Evolutionary conservation across 2,888 invertebrate species (phyloP).

Genomic region (Aphidius colemani): DNA sequence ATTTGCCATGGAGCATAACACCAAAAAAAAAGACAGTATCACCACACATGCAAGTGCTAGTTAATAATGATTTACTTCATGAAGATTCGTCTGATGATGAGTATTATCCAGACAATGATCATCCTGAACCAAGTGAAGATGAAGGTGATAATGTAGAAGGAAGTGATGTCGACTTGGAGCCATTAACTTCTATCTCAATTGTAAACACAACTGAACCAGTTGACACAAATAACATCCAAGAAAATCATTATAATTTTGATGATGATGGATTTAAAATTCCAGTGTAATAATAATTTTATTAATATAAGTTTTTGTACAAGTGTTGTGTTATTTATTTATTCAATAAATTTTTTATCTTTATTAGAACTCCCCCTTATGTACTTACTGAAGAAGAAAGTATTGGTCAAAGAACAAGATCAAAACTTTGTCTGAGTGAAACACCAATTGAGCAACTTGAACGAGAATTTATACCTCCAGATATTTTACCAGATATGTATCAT

Average conservation of each 20-base stretch:
- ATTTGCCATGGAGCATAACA: conserved; percentile 64
- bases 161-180: conserved; percentile 73
- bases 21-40: conserved; percentile 61
- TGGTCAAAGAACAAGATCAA: conserved; percentile 85
- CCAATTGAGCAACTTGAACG: conserved; percentile 87
- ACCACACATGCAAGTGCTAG: conserved; percentile 70
- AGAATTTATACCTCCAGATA: conserved; percentile 90
- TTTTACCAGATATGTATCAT: conserved; percentile 78
- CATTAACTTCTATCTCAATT: conserved; percentile 65
- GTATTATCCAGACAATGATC: conserved; percentile 75
- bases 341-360: too few relatives aligned
- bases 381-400: conserved; percentile 70
- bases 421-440: conserved; percentile 80
- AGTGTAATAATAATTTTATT: too few relatives aligned
- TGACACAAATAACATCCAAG: conserved; percentile 35
- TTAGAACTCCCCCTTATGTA: conserved; percentile 36
- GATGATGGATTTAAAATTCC: conserved; percentile 76
- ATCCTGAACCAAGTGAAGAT: conserved; percentile 71
- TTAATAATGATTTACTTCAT: conserved; percentile 71
- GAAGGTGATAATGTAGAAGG: conserved; percentile 67
- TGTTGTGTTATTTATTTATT: too few relatives aligned
- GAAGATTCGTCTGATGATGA: conserved; percentile 86
- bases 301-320: too few relatives aligned
- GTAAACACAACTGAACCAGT: conserved; percentile 42
- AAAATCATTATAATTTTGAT: conserved; percentile 64